phyloP scores from a whole-genome alignment of 2,888 invertebrate species.

The Palloptera scutellata region DNA sequence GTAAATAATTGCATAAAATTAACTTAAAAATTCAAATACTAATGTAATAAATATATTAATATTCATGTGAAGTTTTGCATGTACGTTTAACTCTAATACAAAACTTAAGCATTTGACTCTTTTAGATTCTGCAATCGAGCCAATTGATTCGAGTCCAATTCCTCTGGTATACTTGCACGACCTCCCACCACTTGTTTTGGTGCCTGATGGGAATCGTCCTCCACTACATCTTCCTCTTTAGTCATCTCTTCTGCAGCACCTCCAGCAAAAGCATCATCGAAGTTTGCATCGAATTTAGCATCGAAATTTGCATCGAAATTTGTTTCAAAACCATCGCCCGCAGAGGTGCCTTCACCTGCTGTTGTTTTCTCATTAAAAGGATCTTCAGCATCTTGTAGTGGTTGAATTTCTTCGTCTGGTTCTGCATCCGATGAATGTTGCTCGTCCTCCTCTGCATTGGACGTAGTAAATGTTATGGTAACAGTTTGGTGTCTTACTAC shows the following conservation, averaged over 20 bases:
- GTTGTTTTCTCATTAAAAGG: slow-evolving; percentile 55
- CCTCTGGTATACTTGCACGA: slow-evolving; percentile 85
- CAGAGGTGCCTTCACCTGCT: slow-evolving; percentile 29
- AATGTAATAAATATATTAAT: no score
- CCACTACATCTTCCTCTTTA: slow-evolving; percentile 33
- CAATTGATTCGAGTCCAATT: slow-evolving; percentile 86
- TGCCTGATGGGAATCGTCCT: slow-evolving; percentile 56
- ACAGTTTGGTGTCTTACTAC: slow-evolving; percentile 35
- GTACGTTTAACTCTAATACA: no score
- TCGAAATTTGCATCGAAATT: slow-evolving; percentile 58
- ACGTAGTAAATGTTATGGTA: slow-evolving; percentile 48
- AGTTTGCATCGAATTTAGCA: slow-evolving; percentile 63
- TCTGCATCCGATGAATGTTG: slow-evolving; percentile 50
- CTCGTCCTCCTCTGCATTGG: slow-evolving; percentile 35
- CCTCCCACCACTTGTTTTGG: slow-evolving; percentile 80
- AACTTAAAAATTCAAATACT: no score
- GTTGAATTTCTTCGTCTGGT: slow-evolving; percentile 51
- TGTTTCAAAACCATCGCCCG: slow-evolving; percentile 43
- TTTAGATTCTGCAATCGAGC: slow-evolving; percentile 88
- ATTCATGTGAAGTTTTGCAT: no score
- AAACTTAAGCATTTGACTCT: slow-evolving; percentile 84
- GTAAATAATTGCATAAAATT: no score
- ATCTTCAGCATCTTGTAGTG: slow-evolving; percentile 53
- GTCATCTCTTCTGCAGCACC: slow-evolving; percentile 38
- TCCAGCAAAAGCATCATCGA: slow-evolving; percentile 65